Evolutionary conservation across 2,113 vertebrate genomes (phyloP).

Genomic region (Rhynchopsitta pachyrhyncha): DNA sequence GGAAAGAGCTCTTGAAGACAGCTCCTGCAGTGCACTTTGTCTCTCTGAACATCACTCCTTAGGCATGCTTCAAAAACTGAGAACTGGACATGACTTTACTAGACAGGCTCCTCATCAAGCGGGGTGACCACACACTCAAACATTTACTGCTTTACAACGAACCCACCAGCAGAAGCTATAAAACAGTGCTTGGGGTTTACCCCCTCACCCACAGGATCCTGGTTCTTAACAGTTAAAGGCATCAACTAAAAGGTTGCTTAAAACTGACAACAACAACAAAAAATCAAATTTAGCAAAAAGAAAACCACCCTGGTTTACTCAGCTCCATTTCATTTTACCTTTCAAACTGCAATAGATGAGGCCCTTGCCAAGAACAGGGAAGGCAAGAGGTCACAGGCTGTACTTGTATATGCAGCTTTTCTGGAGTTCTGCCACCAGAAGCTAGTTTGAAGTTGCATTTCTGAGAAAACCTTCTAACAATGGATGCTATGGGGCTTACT

Average conservation of each 20-base stretch:
- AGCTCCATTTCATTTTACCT: not conserved
- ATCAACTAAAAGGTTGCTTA: not conserved
- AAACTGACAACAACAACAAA: not conserved
- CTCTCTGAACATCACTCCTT: not conserved
- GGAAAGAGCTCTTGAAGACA: not conserved
- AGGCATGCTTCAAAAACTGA: not conserved
- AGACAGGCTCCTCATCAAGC: not conserved
- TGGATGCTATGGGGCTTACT: not conserved
- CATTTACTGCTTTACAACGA: not conserved
- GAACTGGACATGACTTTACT: not conserved
- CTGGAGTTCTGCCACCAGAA: not conserved
- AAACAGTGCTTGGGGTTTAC: not conserved
- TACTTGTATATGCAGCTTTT: not conserved
- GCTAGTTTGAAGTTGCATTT: not conserved
- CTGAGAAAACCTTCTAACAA: not conserved
- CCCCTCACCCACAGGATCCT: not conserved
- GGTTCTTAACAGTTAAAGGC: not conserved
- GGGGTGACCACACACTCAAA: not conserved
- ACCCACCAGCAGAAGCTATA: not conserved
- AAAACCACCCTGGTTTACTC: not conserved
- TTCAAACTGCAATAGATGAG: not conserved
- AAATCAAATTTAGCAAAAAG: not conserved
- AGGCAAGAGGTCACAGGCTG: not conserved
- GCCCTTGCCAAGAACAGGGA: not conserved
- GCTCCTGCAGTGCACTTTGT: not conserved